Evolutionary conservation across 2,888 invertebrate genomes (phyloP).

Genomic region (Eretmocerus hayati): DNA sequence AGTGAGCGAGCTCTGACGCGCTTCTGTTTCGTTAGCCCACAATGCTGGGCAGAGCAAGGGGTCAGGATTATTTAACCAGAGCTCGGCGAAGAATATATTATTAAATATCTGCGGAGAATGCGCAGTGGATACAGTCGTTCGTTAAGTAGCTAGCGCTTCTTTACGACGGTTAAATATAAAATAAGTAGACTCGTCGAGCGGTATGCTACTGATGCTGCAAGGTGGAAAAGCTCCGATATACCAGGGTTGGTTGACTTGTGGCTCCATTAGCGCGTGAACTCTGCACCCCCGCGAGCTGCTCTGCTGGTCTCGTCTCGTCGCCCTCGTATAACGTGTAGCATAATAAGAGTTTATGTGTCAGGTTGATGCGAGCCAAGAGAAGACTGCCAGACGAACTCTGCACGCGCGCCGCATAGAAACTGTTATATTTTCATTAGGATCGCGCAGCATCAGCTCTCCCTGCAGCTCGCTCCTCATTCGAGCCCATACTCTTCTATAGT

Average conservation of each 20-base stretch:
- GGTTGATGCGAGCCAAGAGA: conserved; percentile 42
- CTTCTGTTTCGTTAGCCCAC: no score
- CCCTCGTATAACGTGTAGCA: conserved; percentile 45
- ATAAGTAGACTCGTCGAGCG: conserved; percentile 40
- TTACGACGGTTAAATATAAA: conserved; percentile 47
- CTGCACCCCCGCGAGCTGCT: conserved; percentile 17
- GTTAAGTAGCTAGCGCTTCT: conserved; percentile 42
- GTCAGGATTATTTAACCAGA: conserved; percentile 13
- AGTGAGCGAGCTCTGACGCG: no score
- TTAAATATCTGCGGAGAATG: conserved; percentile 36
- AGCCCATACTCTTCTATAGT: no score
- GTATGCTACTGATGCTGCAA: conserved; percentile 26
- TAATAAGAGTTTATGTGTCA: conserved; percentile 49
- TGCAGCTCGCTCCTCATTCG: no score
- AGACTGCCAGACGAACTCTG: conserved; percentile 38
- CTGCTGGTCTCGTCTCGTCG: conserved; percentile 40
- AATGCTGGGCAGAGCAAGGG: neutral
- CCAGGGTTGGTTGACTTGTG: conserved; percentile 41
- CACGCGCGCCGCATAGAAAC: conserved; percentile 32
- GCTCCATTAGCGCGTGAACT: conserved; percentile 42
- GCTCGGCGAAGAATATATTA: conserved; percentile 36
- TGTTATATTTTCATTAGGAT: conserved; percentile 47
- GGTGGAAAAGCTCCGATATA: conserved; percentile 14
- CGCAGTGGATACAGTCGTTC: conserved; percentile 1
- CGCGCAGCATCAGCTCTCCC: no score